Evolutionary conservation across 2,888 invertebrate species (phyloP).

Genomic region (Aphidius colemani): DNA sequence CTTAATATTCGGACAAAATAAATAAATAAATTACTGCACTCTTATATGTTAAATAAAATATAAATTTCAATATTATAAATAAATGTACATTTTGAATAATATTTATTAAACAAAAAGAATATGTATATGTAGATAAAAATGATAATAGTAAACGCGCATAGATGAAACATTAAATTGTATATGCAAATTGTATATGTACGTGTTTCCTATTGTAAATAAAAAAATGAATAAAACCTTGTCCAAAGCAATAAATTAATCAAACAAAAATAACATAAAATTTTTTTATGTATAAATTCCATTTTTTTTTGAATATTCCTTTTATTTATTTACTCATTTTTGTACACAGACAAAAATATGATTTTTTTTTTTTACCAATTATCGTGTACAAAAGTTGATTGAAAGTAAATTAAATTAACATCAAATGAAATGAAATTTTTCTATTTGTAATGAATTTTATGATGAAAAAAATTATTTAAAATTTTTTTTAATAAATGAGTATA

Average conservation of each 20-base stretch:
- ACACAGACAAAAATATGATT: too few relatives aligned
- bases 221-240: slow-evolving; percentile 37
- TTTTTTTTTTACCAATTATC: too few relatives aligned
- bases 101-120: slow-evolving; percentile 32
- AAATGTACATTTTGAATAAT: slow-evolving; percentile 38
- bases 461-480: too few relatives aligned
- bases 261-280: slow-evolving; percentile 30
- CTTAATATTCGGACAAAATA: background rate
- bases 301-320: background rate
- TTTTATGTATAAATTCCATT: background rate
- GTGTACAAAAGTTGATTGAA: too few relatives aligned
- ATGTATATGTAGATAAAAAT: slow-evolving; percentile 53
- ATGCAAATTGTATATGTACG: slow-evolving; percentile 49
- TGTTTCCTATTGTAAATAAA: slow-evolving; percentile 56
- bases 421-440: too few relatives aligned
- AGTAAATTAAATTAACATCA: too few relatives aligned
- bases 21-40: slow-evolving; percentile 5
- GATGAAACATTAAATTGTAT: slow-evolving; percentile 44
- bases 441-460: too few relatives aligned
- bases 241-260: slow-evolving; percentile 58
- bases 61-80: slow-evolving; percentile 26
- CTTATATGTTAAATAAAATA: background rate
- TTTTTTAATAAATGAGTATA: too few relatives aligned
- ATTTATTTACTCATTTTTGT: too few relatives aligned
- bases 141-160: slow-evolving; percentile 40